Percentiles rank a stretch among this genome's conserved stretches.
Evolutionary conservation across 2,888 invertebrate genomes (phyloP).

Genomic region (Gryllus longicercus): DNA sequence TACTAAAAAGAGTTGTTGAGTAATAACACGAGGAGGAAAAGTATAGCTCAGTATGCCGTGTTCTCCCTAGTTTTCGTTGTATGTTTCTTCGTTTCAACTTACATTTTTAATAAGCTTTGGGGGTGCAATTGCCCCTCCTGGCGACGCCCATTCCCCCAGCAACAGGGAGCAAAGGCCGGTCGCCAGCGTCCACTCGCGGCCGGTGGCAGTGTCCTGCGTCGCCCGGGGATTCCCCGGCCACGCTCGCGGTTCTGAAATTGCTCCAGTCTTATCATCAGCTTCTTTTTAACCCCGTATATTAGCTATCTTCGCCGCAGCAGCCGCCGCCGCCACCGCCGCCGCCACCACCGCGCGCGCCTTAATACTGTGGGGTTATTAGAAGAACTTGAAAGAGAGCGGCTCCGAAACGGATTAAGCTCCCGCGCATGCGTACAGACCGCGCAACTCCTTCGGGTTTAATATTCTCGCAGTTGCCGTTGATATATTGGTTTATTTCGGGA

Average conservation of each 20-base stretch:
- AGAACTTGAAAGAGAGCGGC: conserved; percentile 7
- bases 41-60: too few species aligned
- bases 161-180: too few species aligned
- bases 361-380: conserved; percentile 17
- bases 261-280: background rate
- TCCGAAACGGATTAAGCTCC: background rate
- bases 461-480: conserved; percentile 17
- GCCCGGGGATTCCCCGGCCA: background rate
- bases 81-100: too few species aligned
- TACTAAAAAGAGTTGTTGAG: too few species aligned
- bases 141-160: too few species aligned
- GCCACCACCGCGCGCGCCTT: background rate
- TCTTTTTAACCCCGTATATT: conserved; percentile 17
- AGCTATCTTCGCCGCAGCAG: background rate
- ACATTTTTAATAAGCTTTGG: too few species aligned
- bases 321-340: background rate
- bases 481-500: conserved; percentile 5
- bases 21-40: too few species aligned
- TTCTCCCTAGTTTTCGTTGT: too few species aligned
- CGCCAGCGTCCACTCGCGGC: too few species aligned
- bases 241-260: background rate
- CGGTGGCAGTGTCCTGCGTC: background rate
- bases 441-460: conserved; percentile 17
- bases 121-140: too few species aligned
- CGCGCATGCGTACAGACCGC: background rate